These are phyloP conservation scores for Callimorpha dominula DNA, from an alignment of 2,888 invertebrate genomes.

Conservation along the genomic window DNA sequence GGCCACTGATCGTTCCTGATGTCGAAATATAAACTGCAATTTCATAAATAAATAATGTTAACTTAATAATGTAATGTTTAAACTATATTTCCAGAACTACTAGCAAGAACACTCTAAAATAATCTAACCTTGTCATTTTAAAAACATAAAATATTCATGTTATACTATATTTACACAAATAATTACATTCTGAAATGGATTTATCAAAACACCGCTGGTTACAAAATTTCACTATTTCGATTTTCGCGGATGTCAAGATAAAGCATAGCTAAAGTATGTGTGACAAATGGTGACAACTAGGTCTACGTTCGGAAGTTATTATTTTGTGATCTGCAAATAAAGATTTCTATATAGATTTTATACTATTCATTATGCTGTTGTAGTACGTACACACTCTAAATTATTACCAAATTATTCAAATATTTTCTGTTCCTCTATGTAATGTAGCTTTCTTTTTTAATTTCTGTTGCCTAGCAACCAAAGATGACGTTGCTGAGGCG, in stretches of 20 bases:
- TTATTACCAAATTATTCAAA: background rate
- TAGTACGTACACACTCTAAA: no score
- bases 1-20: slow-evolving; percentile 89
- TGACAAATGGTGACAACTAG: background rate
- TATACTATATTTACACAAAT: slow-evolving; percentile 6
- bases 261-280: slow-evolving; percentile 4
- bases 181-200: slow-evolving; percentile 16
- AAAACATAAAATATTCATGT: background rate
- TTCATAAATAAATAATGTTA: slow-evolving; percentile 16
- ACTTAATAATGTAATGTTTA: slow-evolving; percentile 4
- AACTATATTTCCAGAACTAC: background rate
- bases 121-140: slow-evolving; percentile 56
- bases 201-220: slow-evolving; percentile 18
- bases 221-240: slow-evolving; percentile 33
- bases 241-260: slow-evolving; percentile 58
- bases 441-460: background rate
- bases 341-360: no score
- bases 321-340: no score
- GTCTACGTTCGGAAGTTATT: background rate
- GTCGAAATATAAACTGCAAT: slow-evolving; percentile 83
- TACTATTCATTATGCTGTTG: no score
- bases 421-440: no score
- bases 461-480: slow-evolving; percentile 69
- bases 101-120: slow-evolving; percentile 11
- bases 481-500: slow-evolving; percentile 59